Conservation (phyloP, 1,140 invertebrate genomes). For the Berghia stephanieae region DNA sequence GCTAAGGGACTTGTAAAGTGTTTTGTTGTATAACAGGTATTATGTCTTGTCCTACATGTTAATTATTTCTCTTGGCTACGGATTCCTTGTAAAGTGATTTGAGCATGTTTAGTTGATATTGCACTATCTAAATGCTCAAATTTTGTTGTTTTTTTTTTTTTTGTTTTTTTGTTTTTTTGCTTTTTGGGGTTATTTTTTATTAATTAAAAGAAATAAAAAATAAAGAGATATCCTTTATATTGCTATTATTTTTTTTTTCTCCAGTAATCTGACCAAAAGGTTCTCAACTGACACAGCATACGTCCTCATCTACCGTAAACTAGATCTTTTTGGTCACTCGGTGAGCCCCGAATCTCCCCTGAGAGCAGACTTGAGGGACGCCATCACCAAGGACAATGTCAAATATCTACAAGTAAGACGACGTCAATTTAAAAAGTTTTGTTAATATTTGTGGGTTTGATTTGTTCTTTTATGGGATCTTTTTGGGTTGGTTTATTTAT, state of each 20-base stretch:
- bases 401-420: conserved; percentile 62
- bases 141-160: not conserved
- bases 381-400: conserved; percentile 68
- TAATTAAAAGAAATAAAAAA: not conserved
- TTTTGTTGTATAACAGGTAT: too few relatives aligned
- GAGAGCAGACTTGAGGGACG: conserved; percentile 66
- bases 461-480: too few relatives aligned
- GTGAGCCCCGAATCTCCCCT: conserved; percentile 52
- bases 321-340: conserved; percentile 35
- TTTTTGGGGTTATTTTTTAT: not conserved
- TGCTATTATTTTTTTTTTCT: not conserved
- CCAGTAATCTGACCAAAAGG: conserved; percentile 67
- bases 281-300: conserved; percentile 82
- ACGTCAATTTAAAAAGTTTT: too few relatives aligned
- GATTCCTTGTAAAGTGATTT: not conserved
- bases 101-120: not conserved
- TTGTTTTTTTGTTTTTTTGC: not conserved
- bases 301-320: conserved; percentile 78
- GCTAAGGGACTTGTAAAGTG: too few relatives aligned
- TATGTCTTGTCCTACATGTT: too few relatives aligned
- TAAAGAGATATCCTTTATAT: not conserved
- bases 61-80: too few relatives aligned
- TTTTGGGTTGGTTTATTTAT: too few relatives aligned
- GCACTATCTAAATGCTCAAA: not conserved
- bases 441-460: too few relatives aligned